Evolutionary conservation across 2,113 vertebrate species (phyloP), one percentile per base, ranked within the genome.

Genomic region (Balaenoptera acutorostrata): DNA sequence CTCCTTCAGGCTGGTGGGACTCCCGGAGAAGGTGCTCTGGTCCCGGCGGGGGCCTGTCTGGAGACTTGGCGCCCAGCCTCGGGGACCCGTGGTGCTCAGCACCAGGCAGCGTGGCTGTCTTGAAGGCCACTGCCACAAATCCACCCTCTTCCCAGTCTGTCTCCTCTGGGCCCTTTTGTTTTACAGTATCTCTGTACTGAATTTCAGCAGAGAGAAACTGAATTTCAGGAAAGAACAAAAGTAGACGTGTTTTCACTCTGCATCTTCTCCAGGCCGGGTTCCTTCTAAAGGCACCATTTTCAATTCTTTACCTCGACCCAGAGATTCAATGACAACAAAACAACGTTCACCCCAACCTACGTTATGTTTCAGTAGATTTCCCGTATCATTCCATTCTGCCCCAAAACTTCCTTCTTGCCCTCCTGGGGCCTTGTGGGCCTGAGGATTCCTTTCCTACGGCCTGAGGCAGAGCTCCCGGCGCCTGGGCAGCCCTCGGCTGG

Each of bases 321-420:
- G 84, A 57, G 4, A 4, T 6, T 25, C 18, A 33, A 8, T 0
- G 31, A 11, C 9, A n/a, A 44, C 20, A 10, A 3, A 23, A 15
- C 2, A 8, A 5, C 3, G 10, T 8, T 2, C 4, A 14, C 17
- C 5, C 8, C 46, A 1, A 6, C 21, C 25, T 4, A 0, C 15
- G 2, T 14, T 3, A 1, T 9, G 25, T 59, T 41, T 83, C 20
- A 7, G 36, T 5, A 25, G 11, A 11, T 18, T 41, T 52, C 66
- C n/a, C 7, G 0, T 3, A 6, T 15, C 29, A 17, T 4, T 39
- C 59, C 20, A 13, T 36, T 41, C 31, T 3, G 25, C 52, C 29
- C n/a, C 57, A 0, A 18, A 25, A 11, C 27, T 15, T n/a, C 49
- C 20, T 52, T 52, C 55, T 57, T n/a, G 21, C 6, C 52, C 18